phyloP scores from a whole-genome alignment of 2,797 vertebrate species.

The Crenuchus spilurus region DNA sequence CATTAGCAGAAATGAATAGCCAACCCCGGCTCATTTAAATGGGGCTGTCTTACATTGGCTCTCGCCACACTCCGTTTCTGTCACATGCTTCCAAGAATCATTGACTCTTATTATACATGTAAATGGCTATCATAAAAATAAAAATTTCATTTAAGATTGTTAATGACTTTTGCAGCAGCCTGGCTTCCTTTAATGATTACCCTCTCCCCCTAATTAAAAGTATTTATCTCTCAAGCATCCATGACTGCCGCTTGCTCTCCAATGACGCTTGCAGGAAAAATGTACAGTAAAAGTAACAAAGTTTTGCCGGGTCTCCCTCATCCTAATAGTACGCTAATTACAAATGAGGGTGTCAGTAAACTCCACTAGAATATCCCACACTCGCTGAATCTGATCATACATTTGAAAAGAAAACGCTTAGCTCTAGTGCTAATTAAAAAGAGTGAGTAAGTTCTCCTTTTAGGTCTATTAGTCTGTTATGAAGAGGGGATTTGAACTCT shows the following conservation, averaged over 20 bases:
- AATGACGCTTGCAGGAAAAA: constrained; percentile 62
- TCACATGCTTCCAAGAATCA: constrained; percentile 99
- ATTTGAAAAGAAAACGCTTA: constrained; percentile 23
- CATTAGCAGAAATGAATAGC: constrained; percentile 99
- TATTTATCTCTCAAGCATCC: constrained; percentile 99
- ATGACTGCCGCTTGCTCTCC: constrained; percentile 88
- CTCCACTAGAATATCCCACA: constrained; percentile 15
- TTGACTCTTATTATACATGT: constrained; percentile 99
- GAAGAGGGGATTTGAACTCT: neutral
- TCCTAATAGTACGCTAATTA: constrained; percentile 61
- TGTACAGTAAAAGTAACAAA: constrained; percentile 62
- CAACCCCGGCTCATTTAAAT: constrained; percentile 97
- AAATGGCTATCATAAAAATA: constrained; percentile 99
- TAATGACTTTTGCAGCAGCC: constrained; percentile 99
- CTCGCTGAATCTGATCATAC: constrained; percentile 15
- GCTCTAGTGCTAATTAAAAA: constrained; percentile 35
- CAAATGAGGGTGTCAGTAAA: constrained; percentile 49
- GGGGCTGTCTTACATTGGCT: constrained; percentile 99
- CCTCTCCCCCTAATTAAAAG: constrained; percentile 99
- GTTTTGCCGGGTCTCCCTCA: constrained; percentile 59
- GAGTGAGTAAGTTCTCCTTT: neutral
- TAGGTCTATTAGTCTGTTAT: constrained; percentile 8
- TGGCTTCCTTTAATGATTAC: constrained; percentile 99
- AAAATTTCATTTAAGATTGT: constrained; percentile 99
- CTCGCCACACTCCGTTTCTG: constrained; percentile 98